Evolutionary conservation across 2,113 vertebrate genomes (phyloP).

Genomic region (Acrocephalus kingi): DNA sequence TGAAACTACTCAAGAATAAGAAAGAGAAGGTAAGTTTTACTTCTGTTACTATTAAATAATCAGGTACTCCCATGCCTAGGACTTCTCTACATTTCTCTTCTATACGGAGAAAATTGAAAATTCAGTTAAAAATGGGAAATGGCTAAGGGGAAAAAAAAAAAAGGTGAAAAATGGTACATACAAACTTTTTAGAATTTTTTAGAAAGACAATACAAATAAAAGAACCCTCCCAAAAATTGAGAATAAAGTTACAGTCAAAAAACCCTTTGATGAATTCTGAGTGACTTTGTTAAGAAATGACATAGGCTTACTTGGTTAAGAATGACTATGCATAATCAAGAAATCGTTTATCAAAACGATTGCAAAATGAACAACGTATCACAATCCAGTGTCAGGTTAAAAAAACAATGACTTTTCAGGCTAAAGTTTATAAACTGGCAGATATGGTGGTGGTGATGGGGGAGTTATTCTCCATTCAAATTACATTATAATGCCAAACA

Average conservation of each 20-base stretch:
- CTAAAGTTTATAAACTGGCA: neutral
- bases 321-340: neutral
- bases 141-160: neutral
- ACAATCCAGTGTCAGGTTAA: neutral
- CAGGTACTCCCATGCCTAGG: neutral
- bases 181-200: neutral
- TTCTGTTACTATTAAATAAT: neutral
- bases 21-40: neutral
- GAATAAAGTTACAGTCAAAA: neutral
- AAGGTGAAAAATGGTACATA: accelerated
- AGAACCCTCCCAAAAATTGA: accelerated
- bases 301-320: neutral
- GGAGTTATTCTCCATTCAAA: neutral
- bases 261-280: neutral
- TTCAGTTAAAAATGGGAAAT: neutral
- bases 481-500: neutral
- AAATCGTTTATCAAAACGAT: neutral
- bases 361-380: neutral
- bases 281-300: neutral
- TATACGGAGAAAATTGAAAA: neutral
- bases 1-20: neutral
- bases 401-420: neutral
- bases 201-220: neutral
- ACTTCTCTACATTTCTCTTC: neutral
- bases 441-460: accelerated